Conservation (phyloP, 2,797 vertebrate species). For the Myotis vivesi region DNA sequence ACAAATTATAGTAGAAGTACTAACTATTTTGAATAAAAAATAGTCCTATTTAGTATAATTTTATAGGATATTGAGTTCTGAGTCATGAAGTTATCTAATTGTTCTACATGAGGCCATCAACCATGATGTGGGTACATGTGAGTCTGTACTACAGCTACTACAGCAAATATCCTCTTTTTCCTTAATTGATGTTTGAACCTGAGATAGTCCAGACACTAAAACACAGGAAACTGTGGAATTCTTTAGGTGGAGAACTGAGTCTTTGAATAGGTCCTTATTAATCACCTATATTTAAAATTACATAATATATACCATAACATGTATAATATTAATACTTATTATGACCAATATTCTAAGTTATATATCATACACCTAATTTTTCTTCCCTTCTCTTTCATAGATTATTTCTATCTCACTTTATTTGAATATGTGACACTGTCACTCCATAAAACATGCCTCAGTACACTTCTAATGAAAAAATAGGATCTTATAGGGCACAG, state of each 20-base stretch:
- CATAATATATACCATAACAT: not conserved
- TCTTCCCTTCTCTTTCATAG: not conserved
- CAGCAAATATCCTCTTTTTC: not conserved
- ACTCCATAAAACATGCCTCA: not conserved
- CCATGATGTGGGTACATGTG: not conserved
- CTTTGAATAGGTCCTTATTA: constrained; percentile 26
- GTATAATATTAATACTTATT: not conserved
- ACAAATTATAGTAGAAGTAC: not conserved
- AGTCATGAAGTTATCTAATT: not conserved
- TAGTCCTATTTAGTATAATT: not conserved
- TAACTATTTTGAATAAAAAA: not conserved
- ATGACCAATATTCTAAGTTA: not conserved
- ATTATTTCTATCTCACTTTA: not conserved
- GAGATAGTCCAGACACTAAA: not conserved
- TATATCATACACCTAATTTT: not conserved
- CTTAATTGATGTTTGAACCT: not conserved
- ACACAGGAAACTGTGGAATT: not conserved
- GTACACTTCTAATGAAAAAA: not conserved
- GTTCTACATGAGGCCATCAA: not conserved
- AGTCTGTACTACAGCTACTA: not conserved
- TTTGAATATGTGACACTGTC: not conserved
- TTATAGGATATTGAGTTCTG: constrained; percentile 29
- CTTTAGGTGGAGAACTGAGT: not conserved
- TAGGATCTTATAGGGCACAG: not conserved
- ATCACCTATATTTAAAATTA: not conserved